A percentile compares a stretch with the other conserved stretches of the same genome.
phyloP scores from a whole-genome alignment of 2,113 vertebrate genomes.

The Vanacampus margaritifer region DNA sequence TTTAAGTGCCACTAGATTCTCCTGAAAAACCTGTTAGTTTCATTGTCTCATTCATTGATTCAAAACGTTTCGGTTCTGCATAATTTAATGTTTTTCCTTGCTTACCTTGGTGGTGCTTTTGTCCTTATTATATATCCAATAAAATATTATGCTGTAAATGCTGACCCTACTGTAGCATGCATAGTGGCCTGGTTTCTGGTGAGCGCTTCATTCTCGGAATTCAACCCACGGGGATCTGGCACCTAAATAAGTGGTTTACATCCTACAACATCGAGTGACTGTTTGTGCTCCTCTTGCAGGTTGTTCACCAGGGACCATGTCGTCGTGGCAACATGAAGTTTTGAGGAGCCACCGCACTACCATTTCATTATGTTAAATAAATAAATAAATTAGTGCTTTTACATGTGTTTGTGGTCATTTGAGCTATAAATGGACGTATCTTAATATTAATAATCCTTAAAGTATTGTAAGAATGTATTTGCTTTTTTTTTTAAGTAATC shows the following conservation, averaged over 20 bases:
- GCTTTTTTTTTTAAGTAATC: background rate
- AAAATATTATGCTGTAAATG: background rate
- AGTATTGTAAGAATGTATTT: background rate
- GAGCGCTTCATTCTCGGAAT: constrained; percentile 14
- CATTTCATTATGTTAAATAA: background rate
- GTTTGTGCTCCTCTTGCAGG: constrained; percentile 35
- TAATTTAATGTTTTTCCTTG: background rate
- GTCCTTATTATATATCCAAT: background rate
- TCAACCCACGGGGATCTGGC: constrained; percentile 16
- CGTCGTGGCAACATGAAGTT: constrained; percentile 35
- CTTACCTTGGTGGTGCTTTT: background rate
- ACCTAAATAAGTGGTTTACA: constrained; percentile 3
- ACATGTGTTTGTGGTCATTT: background rate
- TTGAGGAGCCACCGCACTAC: constrained; percentile 13
- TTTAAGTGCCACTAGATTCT: background rate
- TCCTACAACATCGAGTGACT: constrained; percentile 1
- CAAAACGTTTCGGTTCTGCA: background rate
- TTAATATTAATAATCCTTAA: background rate
- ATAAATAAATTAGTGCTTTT: background rate
- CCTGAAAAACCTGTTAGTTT: background rate
- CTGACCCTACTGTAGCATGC: background rate
- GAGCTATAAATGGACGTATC: too few relatives aligned
- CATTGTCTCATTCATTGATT: background rate
- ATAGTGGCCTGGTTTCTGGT: background rate
- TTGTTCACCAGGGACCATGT: constrained; percentile 50